phyloP scores from a whole-genome alignment of 2,888 invertebrate genomes.

The Drosophila anomelani region DNA sequence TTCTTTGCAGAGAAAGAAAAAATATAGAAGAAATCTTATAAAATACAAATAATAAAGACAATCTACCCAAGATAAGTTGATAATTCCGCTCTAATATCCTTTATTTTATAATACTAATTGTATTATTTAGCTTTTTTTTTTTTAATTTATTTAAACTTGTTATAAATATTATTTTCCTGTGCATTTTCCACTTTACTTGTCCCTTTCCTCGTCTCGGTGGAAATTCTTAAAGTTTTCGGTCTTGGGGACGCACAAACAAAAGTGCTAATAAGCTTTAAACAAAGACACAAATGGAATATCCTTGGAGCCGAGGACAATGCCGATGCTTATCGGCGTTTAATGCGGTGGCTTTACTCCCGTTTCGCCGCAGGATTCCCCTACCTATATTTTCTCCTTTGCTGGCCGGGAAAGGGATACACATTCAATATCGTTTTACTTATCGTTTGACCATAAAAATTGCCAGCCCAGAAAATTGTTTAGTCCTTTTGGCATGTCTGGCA shows the following conservation, averaged over 20 bases:
- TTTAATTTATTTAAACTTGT: neutral
- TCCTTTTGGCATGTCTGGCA: conserved; percentile 81
- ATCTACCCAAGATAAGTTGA: neutral
- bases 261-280: conserved; percentile 68
- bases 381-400: neutral
- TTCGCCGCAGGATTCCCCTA: conserved; percentile 1
- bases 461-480: conserved; percentile 83
- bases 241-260: conserved; percentile 29
- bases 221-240: conserved; percentile 55
- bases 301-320: conserved; percentile 58
- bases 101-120: too few species aligned
- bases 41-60: neutral
- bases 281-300: conserved; percentile 32
- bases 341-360: conserved; percentile 39
- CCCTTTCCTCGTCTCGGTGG: too few species aligned
- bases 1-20: neutral
- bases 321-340: conserved; percentile 74
- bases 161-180: neutral
- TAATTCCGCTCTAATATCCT: neutral
- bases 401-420: conserved; percentile 48
- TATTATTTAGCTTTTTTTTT: neutral
- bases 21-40: neutral
- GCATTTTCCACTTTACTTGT: conserved; percentile 5
- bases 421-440: conserved; percentile 82
- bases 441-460: conserved; percentile 82